Conservation (phyloP, 2,888 invertebrate species). For the Plemyria rubiginata region DNA sequence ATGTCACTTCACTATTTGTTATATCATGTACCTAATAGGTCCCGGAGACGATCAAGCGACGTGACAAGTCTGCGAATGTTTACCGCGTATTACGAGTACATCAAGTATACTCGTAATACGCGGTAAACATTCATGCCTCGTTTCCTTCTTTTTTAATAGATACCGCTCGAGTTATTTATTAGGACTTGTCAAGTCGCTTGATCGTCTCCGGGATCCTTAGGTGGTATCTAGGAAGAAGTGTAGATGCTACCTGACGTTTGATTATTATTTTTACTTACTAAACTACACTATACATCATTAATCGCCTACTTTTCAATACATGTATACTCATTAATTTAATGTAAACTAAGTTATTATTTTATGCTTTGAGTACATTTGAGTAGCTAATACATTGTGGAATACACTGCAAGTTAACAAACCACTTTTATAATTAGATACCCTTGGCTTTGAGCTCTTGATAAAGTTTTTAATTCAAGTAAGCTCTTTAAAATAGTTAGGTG, state of each 20-base stretch:
- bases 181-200: too few relatives aligned
- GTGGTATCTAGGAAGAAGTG: slow-evolving; percentile 5
- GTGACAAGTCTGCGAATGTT: too few relatives aligned
- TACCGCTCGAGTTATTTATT: too few relatives aligned
- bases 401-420: slow-evolving; percentile 9
- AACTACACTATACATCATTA: slow-evolving; percentile 20
- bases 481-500: slow-evolving; percentile 10
- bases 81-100: too few relatives aligned
- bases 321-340: neutral
- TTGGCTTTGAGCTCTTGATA: slow-evolving; percentile 11
- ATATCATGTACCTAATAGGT: too few relatives aligned
- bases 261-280: slow-evolving; percentile 8
- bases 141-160: too few relatives aligned
- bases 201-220: too few relatives aligned
- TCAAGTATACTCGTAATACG: too few relatives aligned
- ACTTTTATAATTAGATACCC: slow-evolving; percentile 11
- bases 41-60: too few relatives aligned
- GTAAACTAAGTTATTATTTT: neutral
- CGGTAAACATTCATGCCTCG: too few relatives aligned
- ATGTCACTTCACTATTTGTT: slow-evolving; percentile 40
- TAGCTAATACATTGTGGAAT: slow-evolving; percentile 5
- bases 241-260: slow-evolving; percentile 1
- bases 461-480: slow-evolving; percentile 14
- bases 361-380: slow-evolving; percentile 10
- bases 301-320: slow-evolving; percentile 15